Percentiles rank a stretch among this genome's conserved stretches.
Evolutionary conservation across 2,888 invertebrate species (phyloP).

Genomic region (Euplagia quadripunctaria): DNA sequence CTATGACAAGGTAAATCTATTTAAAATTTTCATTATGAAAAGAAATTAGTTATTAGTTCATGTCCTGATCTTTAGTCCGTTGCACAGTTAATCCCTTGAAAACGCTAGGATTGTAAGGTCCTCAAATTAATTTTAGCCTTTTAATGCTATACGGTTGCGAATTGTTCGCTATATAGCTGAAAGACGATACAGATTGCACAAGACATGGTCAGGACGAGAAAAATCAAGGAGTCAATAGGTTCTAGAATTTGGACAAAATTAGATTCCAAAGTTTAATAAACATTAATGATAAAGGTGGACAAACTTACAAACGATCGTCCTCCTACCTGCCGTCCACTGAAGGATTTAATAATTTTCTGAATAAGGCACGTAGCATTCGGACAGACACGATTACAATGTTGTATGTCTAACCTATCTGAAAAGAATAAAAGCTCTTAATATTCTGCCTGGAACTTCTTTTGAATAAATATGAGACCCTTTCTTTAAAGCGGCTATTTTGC

Average conservation of each 20-base stretch:
- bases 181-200: not conserved
- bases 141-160: not conserved
- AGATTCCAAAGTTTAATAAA: not conserved
- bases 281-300: not conserved
- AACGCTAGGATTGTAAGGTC: not conserved
- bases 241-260: not conserved
- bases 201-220: not conserved
- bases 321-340: not conserved
- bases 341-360: constrained; percentile 7
- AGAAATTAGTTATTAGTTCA: not conserved
- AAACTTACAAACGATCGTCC: not conserved
- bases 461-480: constrained; percentile 4
- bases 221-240: not conserved
- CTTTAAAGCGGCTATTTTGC: not conserved
- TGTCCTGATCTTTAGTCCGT: not conserved
- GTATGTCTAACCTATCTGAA: constrained; percentile 11
- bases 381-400: constrained; percentile 21
- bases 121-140: not conserved
- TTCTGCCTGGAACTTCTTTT: not conserved
- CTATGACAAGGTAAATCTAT: not conserved
- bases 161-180: not conserved
- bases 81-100: not conserved
- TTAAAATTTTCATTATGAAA: not conserved
- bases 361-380: constrained; percentile 10
- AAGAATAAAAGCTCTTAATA: constrained; percentile 1